Evolutionary conservation across 2,113 vertebrate species (phyloP).

Genomic region (Cochlearius cochlearius): DNA sequence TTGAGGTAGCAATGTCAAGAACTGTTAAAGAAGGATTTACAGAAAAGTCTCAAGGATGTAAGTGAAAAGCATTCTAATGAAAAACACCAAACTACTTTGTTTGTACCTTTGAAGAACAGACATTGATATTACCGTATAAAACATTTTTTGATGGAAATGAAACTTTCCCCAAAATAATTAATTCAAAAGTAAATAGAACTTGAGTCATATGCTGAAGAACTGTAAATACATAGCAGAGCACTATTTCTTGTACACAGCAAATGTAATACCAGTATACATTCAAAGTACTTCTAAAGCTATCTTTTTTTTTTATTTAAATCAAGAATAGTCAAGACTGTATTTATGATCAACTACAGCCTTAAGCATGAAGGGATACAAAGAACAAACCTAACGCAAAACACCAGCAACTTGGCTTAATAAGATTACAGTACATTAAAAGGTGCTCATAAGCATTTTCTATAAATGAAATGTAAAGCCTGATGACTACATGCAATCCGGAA

Average conservation of each 20-base stretch:
- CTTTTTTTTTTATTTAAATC: not conserved
- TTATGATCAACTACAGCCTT: not conserved
- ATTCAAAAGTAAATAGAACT: not conserved
- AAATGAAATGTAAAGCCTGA: slow-evolving; percentile 78
- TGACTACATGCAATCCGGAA: slow-evolving; percentile 57
- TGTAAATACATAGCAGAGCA: not conserved
- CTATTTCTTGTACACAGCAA: not conserved
- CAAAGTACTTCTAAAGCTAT: not conserved
- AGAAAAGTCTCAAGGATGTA: not conserved
- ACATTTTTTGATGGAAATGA: not conserved
- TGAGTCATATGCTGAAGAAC: not conserved
- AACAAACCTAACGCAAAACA: not conserved
- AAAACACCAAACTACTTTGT: not conserved
- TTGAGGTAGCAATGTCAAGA: slow-evolving; percentile 42
- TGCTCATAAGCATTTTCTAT: slow-evolving; percentile 76
- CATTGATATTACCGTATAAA: not conserved
- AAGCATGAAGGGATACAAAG: not conserved
- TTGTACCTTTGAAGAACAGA: not conserved
- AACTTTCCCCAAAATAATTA: not conserved
- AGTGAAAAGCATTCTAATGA: not conserved
- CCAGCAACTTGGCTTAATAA: slow-evolving; percentile 54
- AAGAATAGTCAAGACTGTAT: not conserved
- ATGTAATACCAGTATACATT: not conserved
- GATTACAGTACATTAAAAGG: slow-evolving; percentile 68
- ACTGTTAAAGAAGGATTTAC: slow-evolving; percentile 28